phyloP scores from a whole-genome alignment of 53 echinoderm and acorn worm genomes.

The Holothuria scabra region DNA sequence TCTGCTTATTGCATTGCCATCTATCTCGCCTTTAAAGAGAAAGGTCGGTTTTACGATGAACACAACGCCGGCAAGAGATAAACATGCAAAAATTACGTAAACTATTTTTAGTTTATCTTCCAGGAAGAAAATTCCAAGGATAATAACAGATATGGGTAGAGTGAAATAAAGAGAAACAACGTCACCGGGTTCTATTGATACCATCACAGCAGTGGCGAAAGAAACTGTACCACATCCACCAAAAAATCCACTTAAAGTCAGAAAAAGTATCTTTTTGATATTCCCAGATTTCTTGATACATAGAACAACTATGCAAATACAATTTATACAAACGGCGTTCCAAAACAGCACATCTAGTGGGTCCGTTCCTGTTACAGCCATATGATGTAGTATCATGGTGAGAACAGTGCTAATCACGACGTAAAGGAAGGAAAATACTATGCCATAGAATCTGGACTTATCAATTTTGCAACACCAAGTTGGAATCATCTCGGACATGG shows the following conservation, averaged over 20 bases:
- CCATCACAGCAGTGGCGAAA: neutral
- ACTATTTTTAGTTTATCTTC: neutral
- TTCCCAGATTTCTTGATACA: neutral
- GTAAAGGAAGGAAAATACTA: too few species aligned
- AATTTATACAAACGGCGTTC: neutral
- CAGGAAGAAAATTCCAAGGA: neutral
- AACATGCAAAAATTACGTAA: neutral
- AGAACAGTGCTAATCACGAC: neutral
- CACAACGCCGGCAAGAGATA: constrained; percentile 1
- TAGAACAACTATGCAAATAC: neutral
- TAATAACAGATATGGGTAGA: constrained; percentile 4
- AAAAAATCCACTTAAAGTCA: neutral
- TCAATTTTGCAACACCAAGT: too few species aligned
- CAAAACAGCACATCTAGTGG: neutral
- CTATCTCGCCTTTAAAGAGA: neutral
- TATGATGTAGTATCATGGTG: neutral
- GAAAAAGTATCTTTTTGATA: neutral
- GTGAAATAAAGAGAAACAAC: constrained; percentile 8
- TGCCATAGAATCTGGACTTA: too few species aligned
- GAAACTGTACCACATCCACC: neutral
- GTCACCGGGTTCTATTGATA: neutral
- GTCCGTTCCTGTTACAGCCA: neutral
- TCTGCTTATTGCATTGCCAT: too few species aligned
- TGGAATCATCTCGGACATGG: too few species aligned
- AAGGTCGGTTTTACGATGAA: constrained; percentile 5